Conservation (phyloP, 2,113 vertebrate species). For the Brachypteracias leptosomus region DNA sequence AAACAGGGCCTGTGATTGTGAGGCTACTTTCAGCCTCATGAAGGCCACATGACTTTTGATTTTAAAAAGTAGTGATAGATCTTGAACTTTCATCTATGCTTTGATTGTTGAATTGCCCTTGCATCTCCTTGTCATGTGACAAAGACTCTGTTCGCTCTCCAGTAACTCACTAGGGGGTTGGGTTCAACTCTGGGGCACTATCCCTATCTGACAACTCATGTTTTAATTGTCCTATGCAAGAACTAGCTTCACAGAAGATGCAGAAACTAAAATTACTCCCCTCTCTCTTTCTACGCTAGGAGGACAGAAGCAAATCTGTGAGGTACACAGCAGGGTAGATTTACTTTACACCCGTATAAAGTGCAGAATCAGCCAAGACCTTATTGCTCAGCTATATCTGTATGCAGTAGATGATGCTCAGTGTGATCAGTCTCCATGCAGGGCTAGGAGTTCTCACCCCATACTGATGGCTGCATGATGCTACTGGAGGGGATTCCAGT, state of each 20-base stretch:
- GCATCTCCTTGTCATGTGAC: not conserved
- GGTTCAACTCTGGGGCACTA: not conserved
- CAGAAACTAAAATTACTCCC: not conserved
- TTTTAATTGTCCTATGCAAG: not conserved
- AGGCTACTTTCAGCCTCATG: too few species aligned
- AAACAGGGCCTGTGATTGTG: too few species aligned
- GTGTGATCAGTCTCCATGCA: not conserved
- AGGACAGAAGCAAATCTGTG: not conserved
- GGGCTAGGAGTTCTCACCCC: not conserved
- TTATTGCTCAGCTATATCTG: not conserved
- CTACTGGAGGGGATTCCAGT: not conserved
- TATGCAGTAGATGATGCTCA: not conserved
- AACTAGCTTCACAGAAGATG: not conserved
- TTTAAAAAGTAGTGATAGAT: not conserved
- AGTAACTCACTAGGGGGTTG: not conserved
- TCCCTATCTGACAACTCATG: not conserved
- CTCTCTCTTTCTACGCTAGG: not conserved
- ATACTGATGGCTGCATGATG: rapidly evolving
- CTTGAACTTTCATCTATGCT: not conserved
- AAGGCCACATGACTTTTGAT: not conserved
- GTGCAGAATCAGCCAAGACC: not conserved
- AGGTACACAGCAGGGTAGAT: not conserved
- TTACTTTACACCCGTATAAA: not conserved
- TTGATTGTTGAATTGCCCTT: not conserved
- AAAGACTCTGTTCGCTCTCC: not conserved